Base-by-base conservation (phyloP, 2,113 vertebrate genomes). In the Siniperca knerii region DNA sequence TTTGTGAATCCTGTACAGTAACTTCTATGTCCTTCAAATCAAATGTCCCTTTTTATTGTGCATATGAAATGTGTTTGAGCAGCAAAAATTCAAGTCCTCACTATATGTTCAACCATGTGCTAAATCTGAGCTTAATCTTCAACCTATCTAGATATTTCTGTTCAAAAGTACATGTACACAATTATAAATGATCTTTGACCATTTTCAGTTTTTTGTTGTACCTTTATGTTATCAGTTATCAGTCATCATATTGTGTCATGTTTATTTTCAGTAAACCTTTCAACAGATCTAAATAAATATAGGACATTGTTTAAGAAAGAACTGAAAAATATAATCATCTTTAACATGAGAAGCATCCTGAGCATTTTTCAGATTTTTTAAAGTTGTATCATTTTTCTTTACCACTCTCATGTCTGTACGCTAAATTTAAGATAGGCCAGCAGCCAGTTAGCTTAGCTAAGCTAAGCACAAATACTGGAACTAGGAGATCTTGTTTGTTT, bases 101-200 rank as follows among this genome's bases (percentile, higher is more conserved):
- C 23, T 64, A 40, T 42, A 29, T 25, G 42, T 77, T 83, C 46
- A 79, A 62, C 70, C 79, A 69, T 73, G 61, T 46, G 64, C 29
- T 79, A 69, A 85, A 87, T n/a, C 84, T n/a, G 23, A 70, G 78
- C 18, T 87, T 84, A 91, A 88, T 81, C 40, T 77, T 90, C 79
- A 89, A 87, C 69, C 44, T 12, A 16, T 29, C 46, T 7, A 29
- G 13, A 78, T 35, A 11, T 75, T 58, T 69, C 8, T 18, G 50
- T 61, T 42, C 13, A 79, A 75, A 85, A 52, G 29, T 16, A 78
- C 61, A 44, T 18, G 29, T 55, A 18, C 40, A 50, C 21, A 4
- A 42, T 40, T 35, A 29, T 12, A 35, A 5, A 60, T 55, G 0
- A 65, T 42, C 58, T 65, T 62, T 58, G 66, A 50, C 48, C 0